Percentiles rank a stretch among this genome's conserved stretches.
phyloP scores from a whole-genome alignment of 2,888 invertebrate genomes.

The Petrophora chlorosata region DNA sequence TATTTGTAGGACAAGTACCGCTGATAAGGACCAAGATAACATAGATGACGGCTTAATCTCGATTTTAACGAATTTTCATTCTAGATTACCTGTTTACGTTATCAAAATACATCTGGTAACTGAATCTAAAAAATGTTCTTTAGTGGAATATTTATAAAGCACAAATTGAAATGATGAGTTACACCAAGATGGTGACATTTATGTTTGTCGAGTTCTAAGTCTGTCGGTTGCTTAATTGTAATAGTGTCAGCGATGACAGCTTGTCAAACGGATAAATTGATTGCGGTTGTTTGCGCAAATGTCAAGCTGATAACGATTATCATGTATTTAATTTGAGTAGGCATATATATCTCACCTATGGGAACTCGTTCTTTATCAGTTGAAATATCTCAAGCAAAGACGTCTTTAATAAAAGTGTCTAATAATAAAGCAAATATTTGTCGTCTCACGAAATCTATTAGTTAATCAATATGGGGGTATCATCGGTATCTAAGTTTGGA shows the following conservation, averaged over 20 bases:
- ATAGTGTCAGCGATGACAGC: slow-evolving; percentile 76
- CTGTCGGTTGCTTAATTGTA: slow-evolving; percentile 81
- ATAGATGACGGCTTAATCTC: slow-evolving; percentile 81
- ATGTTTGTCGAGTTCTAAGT: slow-evolving; percentile 65
- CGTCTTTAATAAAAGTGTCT: slow-evolving; percentile 34
- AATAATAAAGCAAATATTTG: slow-evolving; percentile 39
- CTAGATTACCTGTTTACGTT: slow-evolving; percentile 58
- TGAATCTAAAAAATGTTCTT: slow-evolving; percentile 31
- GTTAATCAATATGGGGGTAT: slow-evolving; percentile 43
- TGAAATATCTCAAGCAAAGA: slow-evolving; percentile 40
- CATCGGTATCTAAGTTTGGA: slow-evolving; percentile 53
- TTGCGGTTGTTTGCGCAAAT: slow-evolving; percentile 79
- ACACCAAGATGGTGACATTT: slow-evolving; percentile 46
- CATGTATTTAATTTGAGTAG: slow-evolving; percentile 72
- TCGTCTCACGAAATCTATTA: slow-evolving; percentile 31
- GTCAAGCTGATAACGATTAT: slow-evolving; percentile 76
- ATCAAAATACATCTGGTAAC: slow-evolving; percentile 27
- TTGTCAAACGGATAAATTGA: slow-evolving; percentile 80
- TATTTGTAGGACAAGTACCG: slow-evolving; percentile 65
- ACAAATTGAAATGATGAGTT: slow-evolving; percentile 45
- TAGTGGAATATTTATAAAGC: slow-evolving; percentile 45
- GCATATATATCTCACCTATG: slow-evolving; percentile 53
- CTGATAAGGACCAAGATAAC: slow-evolving; percentile 74
- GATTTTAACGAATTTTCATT: slow-evolving; percentile 77
- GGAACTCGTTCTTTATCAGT: slow-evolving; percentile 61